Conservation (phyloP, 2,797 vertebrate species). For the Gastrophryne carolinensis region DNA sequence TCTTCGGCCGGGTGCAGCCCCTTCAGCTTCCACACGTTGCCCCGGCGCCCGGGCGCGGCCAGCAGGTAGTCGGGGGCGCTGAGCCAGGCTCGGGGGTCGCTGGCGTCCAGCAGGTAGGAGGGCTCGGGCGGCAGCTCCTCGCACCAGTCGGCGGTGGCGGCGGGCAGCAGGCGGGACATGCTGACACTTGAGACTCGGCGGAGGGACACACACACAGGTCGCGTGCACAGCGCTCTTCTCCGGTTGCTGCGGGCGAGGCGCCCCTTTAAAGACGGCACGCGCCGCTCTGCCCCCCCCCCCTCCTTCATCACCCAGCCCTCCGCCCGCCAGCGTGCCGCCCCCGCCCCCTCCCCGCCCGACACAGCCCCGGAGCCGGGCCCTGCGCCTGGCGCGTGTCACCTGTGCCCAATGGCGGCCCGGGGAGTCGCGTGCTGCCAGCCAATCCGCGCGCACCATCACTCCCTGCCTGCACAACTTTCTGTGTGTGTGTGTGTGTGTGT, state of each 20-base stretch:
- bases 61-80: constrained; percentile 77
- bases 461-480: too few species aligned
- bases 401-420: constrained; percentile 76
- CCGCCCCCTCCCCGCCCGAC: constrained; percentile 45
- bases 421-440: constrained; percentile 87
- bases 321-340: too few species aligned
- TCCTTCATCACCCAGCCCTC: constrained; percentile 3
- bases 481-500: neutral
- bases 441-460: constrained; percentile 73
- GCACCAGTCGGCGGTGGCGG: constrained; percentile 60
- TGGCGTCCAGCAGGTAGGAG: constrained; percentile 73
- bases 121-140: constrained; percentile 47
- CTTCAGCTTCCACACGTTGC: constrained; percentile 56
- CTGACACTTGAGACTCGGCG: constrained; percentile 40
- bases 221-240: constrained; percentile 78
- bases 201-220: constrained; percentile 66
- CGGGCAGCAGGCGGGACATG: constrained; percentile 68
- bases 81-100: constrained; percentile 87
- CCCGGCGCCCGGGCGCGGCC: constrained; percentile 65
- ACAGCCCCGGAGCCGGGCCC: constrained; percentile 70
- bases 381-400: constrained; percentile 85
- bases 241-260: constrained; percentile 83
- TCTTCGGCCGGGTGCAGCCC: constrained; percentile 70
- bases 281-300: constrained; percentile 67
- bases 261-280: constrained; percentile 97